These are phyloP conservation scores for Alcedo quadribrachys DNA, from an alignment of 2,797 vertebrate genomes.

Conservation along the genomic window DNA sequence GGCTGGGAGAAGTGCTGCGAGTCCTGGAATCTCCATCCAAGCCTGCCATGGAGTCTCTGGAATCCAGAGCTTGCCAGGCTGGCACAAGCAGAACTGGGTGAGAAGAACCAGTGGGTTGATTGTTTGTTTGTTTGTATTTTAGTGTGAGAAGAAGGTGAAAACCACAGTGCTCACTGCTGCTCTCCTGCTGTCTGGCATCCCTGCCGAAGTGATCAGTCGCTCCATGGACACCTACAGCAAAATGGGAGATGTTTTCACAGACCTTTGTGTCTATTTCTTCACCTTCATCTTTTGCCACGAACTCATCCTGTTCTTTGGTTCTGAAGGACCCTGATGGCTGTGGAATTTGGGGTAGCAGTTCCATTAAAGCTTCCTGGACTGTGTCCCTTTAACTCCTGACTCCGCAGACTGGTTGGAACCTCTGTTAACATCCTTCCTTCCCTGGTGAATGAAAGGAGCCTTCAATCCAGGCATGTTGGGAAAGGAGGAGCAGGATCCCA, in stretches of 20 bases:
- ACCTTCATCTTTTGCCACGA: slow-evolving; percentile 94
- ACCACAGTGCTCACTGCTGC: slow-evolving; percentile 93
- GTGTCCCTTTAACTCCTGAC: slow-evolving; percentile 22
- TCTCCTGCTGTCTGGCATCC: slow-evolving; percentile 93
- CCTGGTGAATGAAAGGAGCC: slow-evolving; percentile 30
- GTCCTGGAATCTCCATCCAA: not conserved
- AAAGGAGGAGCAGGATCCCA: slow-evolving; percentile 34
- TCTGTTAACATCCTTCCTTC: slow-evolving; percentile 40
- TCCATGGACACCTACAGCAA: slow-evolving; percentile 97
- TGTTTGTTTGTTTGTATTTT: not conserved
- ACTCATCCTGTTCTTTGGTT: slow-evolving; percentile 83
- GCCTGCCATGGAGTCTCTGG: too few species aligned
- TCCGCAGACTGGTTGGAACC: slow-evolving; percentile 49
- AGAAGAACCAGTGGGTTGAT: not conserved
- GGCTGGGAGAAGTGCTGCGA: not conserved
- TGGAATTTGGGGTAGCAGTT: slow-evolving; percentile 1
- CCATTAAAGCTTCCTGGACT: slow-evolving; percentile 38
- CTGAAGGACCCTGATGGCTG: slow-evolving; percentile 77
- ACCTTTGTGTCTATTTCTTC: slow-evolving; percentile 97
- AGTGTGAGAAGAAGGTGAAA: slow-evolving; percentile 93
- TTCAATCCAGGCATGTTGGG: slow-evolving; percentile 39
- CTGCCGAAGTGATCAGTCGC: slow-evolving; percentile 94
- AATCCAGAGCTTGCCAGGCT: not conserved
- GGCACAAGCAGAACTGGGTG: too few species aligned
- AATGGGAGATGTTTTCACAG: slow-evolving; percentile 97